Percentiles rank a stretch among this genome's conserved stretches.
phyloP scores from a whole-genome alignment of 2,113 vertebrate species.

The Pelodiscus sinensis region DNA sequence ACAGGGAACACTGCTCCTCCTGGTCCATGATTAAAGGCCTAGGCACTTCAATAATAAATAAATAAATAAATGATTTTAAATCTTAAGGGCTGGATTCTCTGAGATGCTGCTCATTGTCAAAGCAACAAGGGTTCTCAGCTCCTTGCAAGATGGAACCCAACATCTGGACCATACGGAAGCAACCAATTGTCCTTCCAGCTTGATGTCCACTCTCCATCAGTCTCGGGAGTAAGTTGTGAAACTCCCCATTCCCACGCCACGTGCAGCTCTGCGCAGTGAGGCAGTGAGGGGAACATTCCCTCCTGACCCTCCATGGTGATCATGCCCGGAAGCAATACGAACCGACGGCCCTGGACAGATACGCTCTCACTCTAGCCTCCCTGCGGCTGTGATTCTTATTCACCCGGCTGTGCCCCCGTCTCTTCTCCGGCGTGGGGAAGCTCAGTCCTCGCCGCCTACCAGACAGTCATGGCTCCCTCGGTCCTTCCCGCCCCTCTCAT shows the following conservation, averaged over 20 bases:
- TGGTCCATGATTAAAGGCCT: not conserved
- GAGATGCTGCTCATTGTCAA: fast-evolving
- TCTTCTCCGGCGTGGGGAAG: not conserved
- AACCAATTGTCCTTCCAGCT: not conserved
- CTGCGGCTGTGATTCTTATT: fast-evolving
- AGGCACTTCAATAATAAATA: not conserved
- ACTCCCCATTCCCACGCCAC: fast-evolving
- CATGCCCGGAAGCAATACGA: fast-evolving
- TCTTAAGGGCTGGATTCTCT: fast-evolving
- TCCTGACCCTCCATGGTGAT: not conserved
- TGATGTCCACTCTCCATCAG: not conserved
- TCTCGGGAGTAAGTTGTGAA: not conserved
- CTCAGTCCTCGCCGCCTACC: fast-evolving
- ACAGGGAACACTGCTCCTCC: too few relatives aligned
- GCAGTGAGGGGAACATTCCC: not conserved
- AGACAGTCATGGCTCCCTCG: not conserved
- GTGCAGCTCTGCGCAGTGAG: not conserved
- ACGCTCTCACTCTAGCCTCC: not conserved
- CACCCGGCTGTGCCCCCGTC: fast-evolving
- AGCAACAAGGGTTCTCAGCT: not conserved
- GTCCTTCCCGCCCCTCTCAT: not conserved
- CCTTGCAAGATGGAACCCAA: not conserved
- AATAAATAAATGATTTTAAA: not conserved
- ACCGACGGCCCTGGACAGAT: not conserved
- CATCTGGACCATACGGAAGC: not conserved